These are phyloP conservation scores for Galerucella calmariensis DNA, from an alignment of 2,888 invertebrate genomes.

Conservation along the genomic window DNA sequence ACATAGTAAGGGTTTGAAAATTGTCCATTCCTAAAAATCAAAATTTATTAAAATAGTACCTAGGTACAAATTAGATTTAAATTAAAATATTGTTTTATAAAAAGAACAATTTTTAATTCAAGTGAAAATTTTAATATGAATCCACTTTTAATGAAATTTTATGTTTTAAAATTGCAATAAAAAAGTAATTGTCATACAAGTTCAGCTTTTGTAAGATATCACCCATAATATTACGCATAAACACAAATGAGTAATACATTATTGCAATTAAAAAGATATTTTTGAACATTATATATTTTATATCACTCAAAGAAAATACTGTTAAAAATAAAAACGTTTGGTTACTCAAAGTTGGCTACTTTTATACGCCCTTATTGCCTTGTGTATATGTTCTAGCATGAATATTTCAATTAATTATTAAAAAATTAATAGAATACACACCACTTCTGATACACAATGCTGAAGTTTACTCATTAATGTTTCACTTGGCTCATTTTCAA, in stretches of 20 bases:
- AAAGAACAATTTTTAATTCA: too few species aligned
- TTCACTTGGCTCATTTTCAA: slow-evolving; percentile 59
- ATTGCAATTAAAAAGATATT: not conserved
- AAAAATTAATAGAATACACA: slow-evolving; percentile 52
- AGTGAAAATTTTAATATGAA: too few species aligned
- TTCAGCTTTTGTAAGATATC: not conserved
- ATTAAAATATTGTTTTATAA: not conserved
- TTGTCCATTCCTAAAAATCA: slow-evolving; percentile 58
- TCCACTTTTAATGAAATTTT: too few species aligned
- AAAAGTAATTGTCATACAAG: slow-evolving; percentile 30
- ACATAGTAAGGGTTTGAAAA: slow-evolving; percentile 59
- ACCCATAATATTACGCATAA: not conserved
- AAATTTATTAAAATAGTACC: not conserved
- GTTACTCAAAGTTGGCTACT: not conserved
- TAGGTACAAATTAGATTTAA: not conserved
- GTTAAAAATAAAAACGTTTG: not conserved
- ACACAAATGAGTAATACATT: not conserved
- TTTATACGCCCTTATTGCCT: not conserved
- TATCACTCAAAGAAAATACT: not conserved
- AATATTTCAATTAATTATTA: slow-evolving; percentile 22
- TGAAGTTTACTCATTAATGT: slow-evolving; percentile 60
- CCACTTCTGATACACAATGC: slow-evolving; percentile 63
- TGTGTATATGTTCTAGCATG: not conserved
- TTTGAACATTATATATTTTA: not conserved
- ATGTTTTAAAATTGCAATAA: slow-evolving; percentile 15